These are phyloP conservation scores for Tetramorium bicarinatum DNA, from an alignment of 2,888 invertebrate species.

Conservation along the genomic window DNA sequence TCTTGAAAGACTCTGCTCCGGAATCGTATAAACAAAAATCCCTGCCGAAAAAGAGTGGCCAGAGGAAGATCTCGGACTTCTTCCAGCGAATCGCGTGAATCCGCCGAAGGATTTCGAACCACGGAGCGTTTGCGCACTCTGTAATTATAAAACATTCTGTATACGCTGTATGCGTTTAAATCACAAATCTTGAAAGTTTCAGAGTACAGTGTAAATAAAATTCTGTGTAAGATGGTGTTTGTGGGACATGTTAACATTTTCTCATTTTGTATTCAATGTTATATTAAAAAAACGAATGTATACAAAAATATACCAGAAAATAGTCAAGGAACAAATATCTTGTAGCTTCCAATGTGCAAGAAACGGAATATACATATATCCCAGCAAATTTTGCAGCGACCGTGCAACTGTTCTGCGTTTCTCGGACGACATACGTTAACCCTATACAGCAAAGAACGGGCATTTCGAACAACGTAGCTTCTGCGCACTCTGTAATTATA, in stretches of 20 bases:
- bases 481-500: constrained; percentile 42
- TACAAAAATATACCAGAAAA: neutral
- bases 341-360: no score
- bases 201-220: constrained; percentile 37
- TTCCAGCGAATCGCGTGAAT: constrained; percentile 67
- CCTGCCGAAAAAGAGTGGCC: constrained; percentile 59
- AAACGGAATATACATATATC: no score
- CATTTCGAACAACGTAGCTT: neutral
- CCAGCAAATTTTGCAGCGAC: no score
- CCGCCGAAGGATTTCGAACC: neutral
- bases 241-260: neutral
- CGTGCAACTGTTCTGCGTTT: no score
- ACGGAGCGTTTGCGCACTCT: constrained; percentile 7
- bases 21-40: constrained; percentile 30
- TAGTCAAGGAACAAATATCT: neutral
- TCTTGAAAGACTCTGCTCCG: constrained; percentile 19
- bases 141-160: constrained; percentile 51
- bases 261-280: neutral
- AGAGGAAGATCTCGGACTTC: constrained; percentile 74
- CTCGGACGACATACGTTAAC: no score
- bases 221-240: neutral
- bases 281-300: no score
- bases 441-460: no score
- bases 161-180: neutral
- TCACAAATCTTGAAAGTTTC: constrained; percentile 7